A percentile compares a stretch with the other conserved stretches of the same genome.
These are phyloP conservation scores for Nesoenas mayeri DNA, from an alignment of 2,113 vertebrate genomes.

Conservation along the genomic window DNA sequence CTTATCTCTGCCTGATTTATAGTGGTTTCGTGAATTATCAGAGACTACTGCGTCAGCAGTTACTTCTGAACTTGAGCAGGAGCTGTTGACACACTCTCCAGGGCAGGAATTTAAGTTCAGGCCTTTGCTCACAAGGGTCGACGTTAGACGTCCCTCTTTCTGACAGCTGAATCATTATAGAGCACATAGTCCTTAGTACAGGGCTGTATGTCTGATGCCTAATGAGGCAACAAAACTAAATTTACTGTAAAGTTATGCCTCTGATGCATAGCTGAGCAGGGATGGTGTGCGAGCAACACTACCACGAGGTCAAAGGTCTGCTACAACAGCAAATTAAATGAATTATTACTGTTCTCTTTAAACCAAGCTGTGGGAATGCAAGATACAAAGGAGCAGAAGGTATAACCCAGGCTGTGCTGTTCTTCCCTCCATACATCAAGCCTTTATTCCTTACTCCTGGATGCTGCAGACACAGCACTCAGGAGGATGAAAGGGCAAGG, in stretches of 20 bases:
- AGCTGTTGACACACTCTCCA: neutral
- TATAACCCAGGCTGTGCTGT: neutral
- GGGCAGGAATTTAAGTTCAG: slow-evolving; percentile 29
- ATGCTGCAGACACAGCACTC: neutral
- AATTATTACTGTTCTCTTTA: neutral
- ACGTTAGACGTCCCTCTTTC: neutral
- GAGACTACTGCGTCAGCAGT: neutral
- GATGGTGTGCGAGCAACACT: neutral
- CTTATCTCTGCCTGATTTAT: neutral
- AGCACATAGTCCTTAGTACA: neutral
- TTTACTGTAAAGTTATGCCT: slow-evolving; percentile 5
- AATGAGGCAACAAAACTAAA: slow-evolving; percentile 34
- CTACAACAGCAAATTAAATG: neutral
- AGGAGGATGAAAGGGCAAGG: neutral
- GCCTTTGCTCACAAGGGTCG: neutral
- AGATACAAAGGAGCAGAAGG: neutral
- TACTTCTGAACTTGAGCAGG: neutral
- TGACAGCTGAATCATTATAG: neutral
- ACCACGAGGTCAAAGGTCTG: neutral
- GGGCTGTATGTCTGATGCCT: neutral
- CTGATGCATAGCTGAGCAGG: neutral
- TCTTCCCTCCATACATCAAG: neutral
- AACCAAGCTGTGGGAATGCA: neutral
- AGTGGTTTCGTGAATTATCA: neutral
- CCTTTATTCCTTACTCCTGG: neutral